Base-by-base conservation (phyloP, 2,888 invertebrate species). In the Catocala fraxini region DNA sequence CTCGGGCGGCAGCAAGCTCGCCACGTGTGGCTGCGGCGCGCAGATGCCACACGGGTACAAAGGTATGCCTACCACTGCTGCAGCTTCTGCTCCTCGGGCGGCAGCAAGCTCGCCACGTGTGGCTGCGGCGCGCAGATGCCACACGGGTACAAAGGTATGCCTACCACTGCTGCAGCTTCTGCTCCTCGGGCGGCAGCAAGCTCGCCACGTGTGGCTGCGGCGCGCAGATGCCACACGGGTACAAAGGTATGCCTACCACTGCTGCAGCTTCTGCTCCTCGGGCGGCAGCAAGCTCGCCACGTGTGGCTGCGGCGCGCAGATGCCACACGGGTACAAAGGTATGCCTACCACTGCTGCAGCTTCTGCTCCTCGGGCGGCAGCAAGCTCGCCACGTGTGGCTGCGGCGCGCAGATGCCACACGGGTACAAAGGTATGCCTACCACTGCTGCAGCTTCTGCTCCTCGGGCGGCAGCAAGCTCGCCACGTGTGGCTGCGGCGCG, bases 361-460 rank as follows among this genome's bases (percentile, higher is more conserved):
- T 97, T 97, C 88, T 97, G 97, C 82, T 97, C 97, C 0, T 97
- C 97, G 67, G 96, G 96, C 9, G 97, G 97, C 2, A 95, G 94
- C 69, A 96, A 96, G 70, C 95, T 95, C 74, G 95, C 95, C 0
- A 89, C 88, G 47, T 97, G 97, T 87, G 97, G 96, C 5, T 97
- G 97, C 79, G 96, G 96, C 9, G 96, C 96, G 5, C 95, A 93
- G 59, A 97, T 97, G 97, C 96, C 96, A 15, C 97, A 97, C 71
- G 95, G 95, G 7, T 96, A 96, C 74, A 95, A 93, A 79, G 93
- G 92, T 92, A 59, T 15, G 95, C 96, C 74, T 97, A 95, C 92
- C 97, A 97, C 87, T 97, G 97, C 82, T 97, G 97, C 84, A 95
- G 96, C 34, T 97, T 97, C 88, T 97, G 97, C 82, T 97, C 97